phyloP scores from a whole-genome alignment of 2,113 vertebrate species.

The Myiozetetes cayanensis region DNA sequence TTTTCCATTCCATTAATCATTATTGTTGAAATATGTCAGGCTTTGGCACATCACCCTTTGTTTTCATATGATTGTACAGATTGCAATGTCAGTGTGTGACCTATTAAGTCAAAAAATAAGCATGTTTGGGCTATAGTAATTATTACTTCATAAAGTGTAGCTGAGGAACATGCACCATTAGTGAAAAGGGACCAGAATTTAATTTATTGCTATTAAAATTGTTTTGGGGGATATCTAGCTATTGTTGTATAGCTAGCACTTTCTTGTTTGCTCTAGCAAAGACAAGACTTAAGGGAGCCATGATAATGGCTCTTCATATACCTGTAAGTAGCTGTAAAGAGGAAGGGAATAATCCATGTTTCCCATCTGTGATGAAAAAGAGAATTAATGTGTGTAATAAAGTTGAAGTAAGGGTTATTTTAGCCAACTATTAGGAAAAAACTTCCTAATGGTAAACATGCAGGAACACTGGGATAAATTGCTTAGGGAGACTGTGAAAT shows the following conservation, averaged over 20 bases:
- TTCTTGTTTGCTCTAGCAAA: not conserved
- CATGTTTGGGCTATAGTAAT: constrained; percentile 11
- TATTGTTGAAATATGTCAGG: constrained; percentile 67
- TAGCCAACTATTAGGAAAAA: not conserved
- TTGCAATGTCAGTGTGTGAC: constrained; percentile 63
- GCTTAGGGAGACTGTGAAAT: not conserved
- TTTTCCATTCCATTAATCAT: constrained; percentile 73
- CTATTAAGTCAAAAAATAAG: constrained; percentile 44
- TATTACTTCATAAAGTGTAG: constrained; percentile 25
- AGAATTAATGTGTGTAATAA: not conserved
- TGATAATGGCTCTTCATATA: not conserved
- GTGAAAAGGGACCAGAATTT: not conserved
- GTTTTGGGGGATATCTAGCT: not conserved
- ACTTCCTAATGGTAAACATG: not conserved
- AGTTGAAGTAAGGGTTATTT: not conserved
- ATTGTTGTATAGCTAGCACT: not conserved
- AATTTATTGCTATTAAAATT: not conserved
- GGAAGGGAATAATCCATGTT: not conserved
- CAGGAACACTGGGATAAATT: not conserved
- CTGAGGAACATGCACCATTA: not conserved
- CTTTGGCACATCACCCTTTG: constrained; percentile 59
- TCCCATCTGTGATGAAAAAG: not conserved
- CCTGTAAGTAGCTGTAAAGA: not conserved
- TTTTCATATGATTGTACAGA: constrained; percentile 66
- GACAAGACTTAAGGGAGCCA: not conserved